These are phyloP conservation scores for Lethenteron reissneri DNA, from an alignment of 2,113 vertebrate genomes.

Conservation along the genomic window DNA sequence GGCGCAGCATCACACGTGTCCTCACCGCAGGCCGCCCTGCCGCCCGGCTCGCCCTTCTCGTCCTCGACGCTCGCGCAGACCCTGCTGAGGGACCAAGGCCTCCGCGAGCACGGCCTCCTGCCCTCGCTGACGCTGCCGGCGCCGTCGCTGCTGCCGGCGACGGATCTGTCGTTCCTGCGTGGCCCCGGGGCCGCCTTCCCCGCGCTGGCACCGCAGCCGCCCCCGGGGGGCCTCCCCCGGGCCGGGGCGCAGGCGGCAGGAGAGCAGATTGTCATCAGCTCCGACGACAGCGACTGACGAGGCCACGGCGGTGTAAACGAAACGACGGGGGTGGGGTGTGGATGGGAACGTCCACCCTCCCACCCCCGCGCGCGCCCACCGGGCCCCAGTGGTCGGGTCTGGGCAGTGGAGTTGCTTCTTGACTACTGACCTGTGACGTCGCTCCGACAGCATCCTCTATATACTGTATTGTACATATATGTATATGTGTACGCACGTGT, in stretches of 20 bases:
- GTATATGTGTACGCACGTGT: too few relatives aligned
- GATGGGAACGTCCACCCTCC: too few relatives aligned
- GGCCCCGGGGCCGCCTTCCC: neutral
- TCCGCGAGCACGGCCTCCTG: neutral
- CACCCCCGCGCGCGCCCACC: neutral
- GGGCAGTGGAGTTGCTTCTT: neutral
- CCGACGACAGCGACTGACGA: slow-evolving; percentile 2
- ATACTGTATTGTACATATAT: neutral
- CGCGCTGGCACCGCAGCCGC: neutral
- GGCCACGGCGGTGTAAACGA: neutral
- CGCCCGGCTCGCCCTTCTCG: neutral
- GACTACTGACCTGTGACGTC: neutral
- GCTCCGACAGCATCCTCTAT: neutral
- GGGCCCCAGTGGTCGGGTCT: neutral
- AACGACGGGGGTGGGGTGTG: neutral
- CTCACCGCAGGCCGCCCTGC: neutral
- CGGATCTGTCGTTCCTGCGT: neutral
- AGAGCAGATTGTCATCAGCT: slow-evolving; percentile 3
- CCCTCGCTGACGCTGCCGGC: slow-evolving; percentile 3
- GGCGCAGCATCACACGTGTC: neutral
- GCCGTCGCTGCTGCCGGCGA: neutral
- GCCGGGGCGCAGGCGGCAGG: neutral
- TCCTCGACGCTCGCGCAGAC: slow-evolving; percentile 5
- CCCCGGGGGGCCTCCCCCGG: neutral
- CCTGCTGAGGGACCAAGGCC: slow-evolving; percentile 1